A percentile compares a stretch with the other conserved stretches of the same genome.
Evolutionary conservation across 1,140 invertebrate species (phyloP).

Genomic region (Drosophila leontia): DNA sequence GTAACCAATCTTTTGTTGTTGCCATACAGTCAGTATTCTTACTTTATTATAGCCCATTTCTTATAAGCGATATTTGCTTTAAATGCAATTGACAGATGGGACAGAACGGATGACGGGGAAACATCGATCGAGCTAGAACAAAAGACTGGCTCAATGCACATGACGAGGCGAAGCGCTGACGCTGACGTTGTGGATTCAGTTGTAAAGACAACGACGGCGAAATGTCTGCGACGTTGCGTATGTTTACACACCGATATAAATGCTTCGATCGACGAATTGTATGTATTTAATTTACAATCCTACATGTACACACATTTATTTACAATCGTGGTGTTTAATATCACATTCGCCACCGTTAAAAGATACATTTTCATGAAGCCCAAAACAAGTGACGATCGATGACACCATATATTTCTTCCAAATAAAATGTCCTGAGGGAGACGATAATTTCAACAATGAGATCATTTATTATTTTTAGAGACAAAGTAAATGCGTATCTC

Average conservation of each 20-base stretch:
- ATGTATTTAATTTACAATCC: conserved; percentile 73
- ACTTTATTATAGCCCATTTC: conserved; percentile 58
- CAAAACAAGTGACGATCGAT: conserved; percentile 40
- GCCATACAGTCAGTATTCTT: conserved; percentile 9
- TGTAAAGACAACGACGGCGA: conserved; percentile 68
- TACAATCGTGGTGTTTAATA: conserved; percentile 58
- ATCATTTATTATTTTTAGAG: conserved; percentile 47
- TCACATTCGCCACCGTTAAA: conserved; percentile 58
- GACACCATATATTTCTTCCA: conserved; percentile 31
- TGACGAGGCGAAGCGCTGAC: conserved; percentile 22
- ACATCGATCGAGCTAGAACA: conserved; percentile 67
- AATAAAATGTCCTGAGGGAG: conserved; percentile 44
- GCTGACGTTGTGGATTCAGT: conserved; percentile 69
- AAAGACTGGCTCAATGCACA: conserved; percentile 65
- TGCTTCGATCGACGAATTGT: conserved; percentile 61
- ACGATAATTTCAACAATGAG: conserved; percentile 20
- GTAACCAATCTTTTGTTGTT: conserved; percentile 73
- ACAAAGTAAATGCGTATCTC: conserved; percentile 24
- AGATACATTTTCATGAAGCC: conserved; percentile 49
- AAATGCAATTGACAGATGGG: conserved; percentile 76
- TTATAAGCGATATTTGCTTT: conserved; percentile 67
- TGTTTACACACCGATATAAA: conserved; percentile 45
- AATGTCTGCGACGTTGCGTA: conserved; percentile 62
- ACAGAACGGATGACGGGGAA: conserved; percentile 57
- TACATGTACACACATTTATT: conserved; percentile 70